Conservation (phyloP, 2,113 vertebrate genomes). For the Procavia capensis region DNA sequence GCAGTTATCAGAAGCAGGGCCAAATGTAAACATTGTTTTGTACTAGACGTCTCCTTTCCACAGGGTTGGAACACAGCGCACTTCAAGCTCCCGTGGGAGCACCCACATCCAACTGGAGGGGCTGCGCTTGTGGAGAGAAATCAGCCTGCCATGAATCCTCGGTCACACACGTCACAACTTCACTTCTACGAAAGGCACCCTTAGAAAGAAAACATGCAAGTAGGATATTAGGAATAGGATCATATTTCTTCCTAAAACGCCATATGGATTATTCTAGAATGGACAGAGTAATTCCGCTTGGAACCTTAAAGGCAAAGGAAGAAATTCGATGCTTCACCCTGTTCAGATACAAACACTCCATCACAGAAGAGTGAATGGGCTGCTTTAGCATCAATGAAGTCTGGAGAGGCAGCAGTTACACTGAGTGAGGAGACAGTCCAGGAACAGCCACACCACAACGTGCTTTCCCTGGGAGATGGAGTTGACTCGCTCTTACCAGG, state of each 20-base stretch:
- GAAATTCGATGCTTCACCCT: background rate
- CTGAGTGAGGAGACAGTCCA: background rate
- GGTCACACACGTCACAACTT: background rate
- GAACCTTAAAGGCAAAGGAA: conserved; percentile 14
- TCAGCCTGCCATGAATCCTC: background rate
- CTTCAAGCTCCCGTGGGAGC: background rate
- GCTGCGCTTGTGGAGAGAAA: background rate
- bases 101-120: background rate
- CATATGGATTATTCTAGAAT: background rate
- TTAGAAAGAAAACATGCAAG: conserved; percentile 38
- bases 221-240: conserved; percentile 18
- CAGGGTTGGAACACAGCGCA: background rate
- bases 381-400: background rate
- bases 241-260: conserved; percentile 17
- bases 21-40: background rate
- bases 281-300: background rate
- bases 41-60: background rate
- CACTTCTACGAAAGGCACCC: background rate
- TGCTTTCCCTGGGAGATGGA: background rate
- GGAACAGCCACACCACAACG: background rate
- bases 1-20: background rate
- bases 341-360: background rate
- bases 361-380: background rate
- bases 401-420: background rate
- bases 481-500: background rate